Percentiles rank a stretch among this genome's conserved stretches.
Evolutionary conservation across 2,797 vertebrate genomes (phyloP).

Genomic region (Cryptoprocta ferox): DNA sequence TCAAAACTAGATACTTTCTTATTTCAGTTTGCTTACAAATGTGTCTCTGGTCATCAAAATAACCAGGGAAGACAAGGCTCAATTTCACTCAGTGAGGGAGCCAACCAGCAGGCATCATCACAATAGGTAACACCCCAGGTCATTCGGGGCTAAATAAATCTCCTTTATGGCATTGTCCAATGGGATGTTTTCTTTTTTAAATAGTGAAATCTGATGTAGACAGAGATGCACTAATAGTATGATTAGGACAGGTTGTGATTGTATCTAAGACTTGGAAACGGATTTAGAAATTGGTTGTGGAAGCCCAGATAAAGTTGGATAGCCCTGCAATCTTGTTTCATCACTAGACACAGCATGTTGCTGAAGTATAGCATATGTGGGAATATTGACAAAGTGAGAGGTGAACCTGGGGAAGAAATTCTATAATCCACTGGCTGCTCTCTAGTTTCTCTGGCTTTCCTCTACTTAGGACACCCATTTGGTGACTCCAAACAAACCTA

Average conservation of each 20-base stretch:
- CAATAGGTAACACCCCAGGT: neutral
- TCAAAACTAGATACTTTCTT: neutral
- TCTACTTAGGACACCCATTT: conserved; percentile 31
- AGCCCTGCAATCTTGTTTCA: conserved; percentile 46
- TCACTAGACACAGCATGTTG: conserved; percentile 4
- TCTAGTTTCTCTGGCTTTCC: neutral
- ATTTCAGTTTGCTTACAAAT: neutral
- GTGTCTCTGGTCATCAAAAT: neutral
- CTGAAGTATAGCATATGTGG: neutral
- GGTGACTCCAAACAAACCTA: conserved; percentile 55
- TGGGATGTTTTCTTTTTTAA: neutral
- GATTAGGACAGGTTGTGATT: neutral
- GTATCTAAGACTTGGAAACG: neutral
- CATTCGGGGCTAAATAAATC: neutral
- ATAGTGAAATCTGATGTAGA: conserved; percentile 5
- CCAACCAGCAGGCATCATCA: neutral
- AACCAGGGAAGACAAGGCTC: conserved; percentile 3
- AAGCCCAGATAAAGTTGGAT: conserved; percentile 46
- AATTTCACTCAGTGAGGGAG: neutral
- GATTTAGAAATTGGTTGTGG: neutral
- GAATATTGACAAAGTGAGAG: neutral
- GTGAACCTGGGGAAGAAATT: neutral
- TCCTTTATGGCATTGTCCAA: neutral
- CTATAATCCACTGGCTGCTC: neutral
- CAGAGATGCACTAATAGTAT: neutral